phyloP scores from a whole-genome alignment of 2,888 invertebrate genomes.

The Rapana venosa region DNA sequence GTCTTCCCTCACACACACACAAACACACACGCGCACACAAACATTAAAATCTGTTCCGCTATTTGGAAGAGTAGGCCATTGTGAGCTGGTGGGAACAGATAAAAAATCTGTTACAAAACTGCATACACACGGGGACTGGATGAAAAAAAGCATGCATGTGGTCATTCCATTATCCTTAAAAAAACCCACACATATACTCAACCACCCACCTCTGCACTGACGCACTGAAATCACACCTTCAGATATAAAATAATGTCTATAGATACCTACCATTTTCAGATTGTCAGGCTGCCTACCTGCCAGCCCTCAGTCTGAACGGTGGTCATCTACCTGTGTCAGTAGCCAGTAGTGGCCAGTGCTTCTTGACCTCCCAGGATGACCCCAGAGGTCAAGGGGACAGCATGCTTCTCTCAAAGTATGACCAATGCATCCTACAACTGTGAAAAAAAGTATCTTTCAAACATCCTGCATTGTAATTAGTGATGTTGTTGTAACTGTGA shows the following conservation, averaged over 20 bases:
- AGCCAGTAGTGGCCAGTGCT: slow-evolving; percentile 44
- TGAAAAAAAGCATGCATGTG: too few relatives aligned
- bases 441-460: too few relatives aligned
- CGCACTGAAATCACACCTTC: neutral
- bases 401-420: slow-evolving; percentile 38
- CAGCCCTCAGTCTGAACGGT: slow-evolving; percentile 47
- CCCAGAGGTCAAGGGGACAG: neutral
- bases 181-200: neutral
- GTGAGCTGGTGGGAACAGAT: too few relatives aligned
- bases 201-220: neutral
- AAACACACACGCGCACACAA: neutral
- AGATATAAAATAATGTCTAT: neutral
- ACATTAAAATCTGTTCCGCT: too few relatives aligned
- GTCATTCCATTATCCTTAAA: too few relatives aligned
- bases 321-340: slow-evolving; percentile 49
- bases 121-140: too few relatives aligned
- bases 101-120: too few relatives aligned
- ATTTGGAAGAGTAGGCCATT: too few relatives aligned
- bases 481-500: too few relatives aligned
- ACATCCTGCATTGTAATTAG: too few relatives aligned
- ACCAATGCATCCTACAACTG: too few relatives aligned
- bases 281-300: slow-evolving; percentile 37
- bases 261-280: slow-evolving; percentile 32
- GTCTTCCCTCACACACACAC: slow-evolving; percentile 24
- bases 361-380: neutral